Percentiles rank a stretch among this genome's conserved stretches.
phyloP scores from a whole-genome alignment of 2,797 vertebrate genomes.

The Micropoecilia bifurca region DNA sequence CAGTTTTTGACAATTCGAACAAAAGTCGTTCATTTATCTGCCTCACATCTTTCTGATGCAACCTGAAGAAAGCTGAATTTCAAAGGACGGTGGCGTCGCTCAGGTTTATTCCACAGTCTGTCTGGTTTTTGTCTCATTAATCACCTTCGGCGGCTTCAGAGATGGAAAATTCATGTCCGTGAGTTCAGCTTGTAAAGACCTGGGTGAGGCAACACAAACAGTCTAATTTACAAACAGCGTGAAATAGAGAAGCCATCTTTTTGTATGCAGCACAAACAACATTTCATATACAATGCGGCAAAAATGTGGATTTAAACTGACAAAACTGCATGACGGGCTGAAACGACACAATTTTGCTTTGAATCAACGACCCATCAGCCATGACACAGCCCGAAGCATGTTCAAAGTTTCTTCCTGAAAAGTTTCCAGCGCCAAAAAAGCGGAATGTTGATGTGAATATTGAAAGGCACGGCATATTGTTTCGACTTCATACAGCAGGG shows the following conservation, averaged over 20 bases:
- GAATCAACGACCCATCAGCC: neutral
- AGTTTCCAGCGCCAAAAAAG: neutral
- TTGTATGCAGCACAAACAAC: neutral
- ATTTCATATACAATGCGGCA: neutral
- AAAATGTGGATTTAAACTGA: neutral
- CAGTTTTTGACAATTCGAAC: constrained; percentile 75
- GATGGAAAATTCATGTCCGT: neutral
- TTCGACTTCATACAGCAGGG: constrained; percentile 10
- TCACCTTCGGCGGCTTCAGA: constrained; percentile 20
- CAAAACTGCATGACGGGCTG: neutral
- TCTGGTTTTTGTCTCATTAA: neutral
- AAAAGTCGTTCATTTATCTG: constrained; percentile 76
- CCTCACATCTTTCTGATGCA: constrained; percentile 78
- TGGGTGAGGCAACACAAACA: constrained; percentile 2
- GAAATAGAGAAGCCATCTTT: constrained; percentile 7
- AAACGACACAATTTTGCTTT: neutral
- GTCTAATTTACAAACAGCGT: neutral
- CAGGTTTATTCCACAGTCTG: constrained; percentile 15
- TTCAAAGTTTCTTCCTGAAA: neutral
- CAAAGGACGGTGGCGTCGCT: constrained; percentile 55
- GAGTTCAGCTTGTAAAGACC: constrained; percentile 9
- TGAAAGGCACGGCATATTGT: neutral
- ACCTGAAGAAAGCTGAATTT: constrained; percentile 72
- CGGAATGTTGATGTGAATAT: neutral
- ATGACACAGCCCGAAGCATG: neutral